Evolutionary conservation across 2,797 vertebrate genomes (phyloP).

Genomic region (Pseudochaenichthys georgianus): DNA sequence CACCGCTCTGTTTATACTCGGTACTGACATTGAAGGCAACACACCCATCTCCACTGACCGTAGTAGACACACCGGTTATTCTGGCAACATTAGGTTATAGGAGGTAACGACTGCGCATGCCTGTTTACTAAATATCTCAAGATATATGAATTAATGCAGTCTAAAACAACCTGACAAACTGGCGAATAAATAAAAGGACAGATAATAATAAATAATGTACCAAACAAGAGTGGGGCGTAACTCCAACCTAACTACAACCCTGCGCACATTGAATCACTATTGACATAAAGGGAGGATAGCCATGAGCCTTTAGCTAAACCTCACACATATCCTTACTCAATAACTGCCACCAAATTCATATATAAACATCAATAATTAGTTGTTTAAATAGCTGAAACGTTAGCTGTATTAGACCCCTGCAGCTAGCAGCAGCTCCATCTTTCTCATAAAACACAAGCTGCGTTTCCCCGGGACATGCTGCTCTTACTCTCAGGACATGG

Average conservation of each 20-base stretch:
- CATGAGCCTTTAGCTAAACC: not conserved
- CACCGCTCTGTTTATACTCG: no score
- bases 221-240: not conserved
- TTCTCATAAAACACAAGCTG: no score
- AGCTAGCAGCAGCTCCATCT: not conserved
- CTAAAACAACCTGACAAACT: accelerated
- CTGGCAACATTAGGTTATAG: not conserved
- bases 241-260: not conserved
- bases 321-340: accelerated
- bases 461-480: not conserved
- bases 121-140: not conserved
- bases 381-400: accelerated
- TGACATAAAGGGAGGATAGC: not conserved
- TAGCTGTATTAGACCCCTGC: not conserved
- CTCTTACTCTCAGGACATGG: slow-evolving; percentile 91
- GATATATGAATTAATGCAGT: not conserved
- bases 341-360: accelerated
- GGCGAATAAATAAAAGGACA: no score
- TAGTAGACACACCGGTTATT: slow-evolving; percentile 37
- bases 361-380: not conserved
- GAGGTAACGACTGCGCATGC: not conserved
- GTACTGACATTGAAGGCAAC: no score
- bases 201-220: not conserved
- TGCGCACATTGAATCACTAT: not conserved
- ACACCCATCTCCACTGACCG: not conserved